phyloP scores from a whole-genome alignment of 1,140 invertebrate species.

The Drosophila pseudoananassae region DNA sequence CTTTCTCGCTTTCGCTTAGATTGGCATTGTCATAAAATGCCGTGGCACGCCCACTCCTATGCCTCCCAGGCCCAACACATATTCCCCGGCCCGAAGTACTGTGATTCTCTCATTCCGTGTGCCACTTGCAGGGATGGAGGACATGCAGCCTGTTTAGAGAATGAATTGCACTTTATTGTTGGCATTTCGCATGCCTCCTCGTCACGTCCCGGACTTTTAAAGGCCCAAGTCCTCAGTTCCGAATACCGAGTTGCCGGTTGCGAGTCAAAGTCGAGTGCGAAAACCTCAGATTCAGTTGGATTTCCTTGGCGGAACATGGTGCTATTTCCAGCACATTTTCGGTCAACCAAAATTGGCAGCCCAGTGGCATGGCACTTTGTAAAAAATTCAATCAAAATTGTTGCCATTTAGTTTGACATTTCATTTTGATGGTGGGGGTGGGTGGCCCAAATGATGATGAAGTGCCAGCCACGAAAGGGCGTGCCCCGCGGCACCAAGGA shows the following conservation, averaged over 20 bases:
- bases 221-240: slow-evolving; percentile 31
- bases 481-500: slow-evolving; percentile 32
- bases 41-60: slow-evolving; percentile 19
- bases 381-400: slow-evolving; percentile 81
- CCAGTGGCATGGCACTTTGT: slow-evolving; percentile 25
- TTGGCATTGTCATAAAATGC: slow-evolving; percentile 81
- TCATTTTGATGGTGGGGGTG: slow-evolving; percentile 68
- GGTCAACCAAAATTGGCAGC: slow-evolving; percentile 35
- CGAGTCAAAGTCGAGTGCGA: slow-evolving; percentile 35
- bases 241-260: background rate
- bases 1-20: slow-evolving; percentile 67
- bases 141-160: slow-evolving; percentile 66
- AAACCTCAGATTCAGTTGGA: slow-evolving; percentile 66
- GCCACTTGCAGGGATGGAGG: slow-evolving; percentile 27
- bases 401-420: slow-evolving; percentile 82
- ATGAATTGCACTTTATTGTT: slow-evolving; percentile 80
- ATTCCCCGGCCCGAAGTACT: slow-evolving; percentile 31
- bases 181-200: slow-evolving; percentile 61
- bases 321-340: slow-evolving; percentile 48
- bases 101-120: slow-evolving; percentile 55
- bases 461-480: slow-evolving; percentile 58
- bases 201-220: slow-evolving; percentile 59
- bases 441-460: slow-evolving; percentile 69
- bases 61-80: slow-evolving; percentile 18
- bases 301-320: slow-evolving; percentile 62